A percentile compares a stretch with the other conserved stretches of the same genome.
Conservation (phyloP, 2,797 vertebrate genomes). For the Sciurus vulgaris region DNA sequence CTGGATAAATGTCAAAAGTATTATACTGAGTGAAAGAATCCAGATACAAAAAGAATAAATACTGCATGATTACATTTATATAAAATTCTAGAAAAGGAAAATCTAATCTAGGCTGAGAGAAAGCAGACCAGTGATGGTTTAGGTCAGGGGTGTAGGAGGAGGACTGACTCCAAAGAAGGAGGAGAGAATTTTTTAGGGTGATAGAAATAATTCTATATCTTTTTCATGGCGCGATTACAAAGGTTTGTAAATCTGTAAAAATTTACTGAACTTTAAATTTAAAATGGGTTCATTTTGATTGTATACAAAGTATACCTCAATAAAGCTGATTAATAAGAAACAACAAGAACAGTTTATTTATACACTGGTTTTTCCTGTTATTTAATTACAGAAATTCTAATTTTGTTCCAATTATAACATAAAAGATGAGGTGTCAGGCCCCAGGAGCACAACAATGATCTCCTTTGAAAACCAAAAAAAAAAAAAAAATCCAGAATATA, state of each 20-base stretch:
- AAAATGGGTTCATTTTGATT: background rate
- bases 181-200: background rate
- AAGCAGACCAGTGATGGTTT: background rate
- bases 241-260: conserved; percentile 33
- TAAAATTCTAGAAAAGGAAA: background rate
- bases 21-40: background rate
- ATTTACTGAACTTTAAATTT: background rate
- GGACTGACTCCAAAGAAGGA: background rate
- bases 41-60: background rate
- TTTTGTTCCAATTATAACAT: background rate
- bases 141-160: background rate
- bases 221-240: background rate
- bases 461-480: background rate
- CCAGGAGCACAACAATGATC: background rate
- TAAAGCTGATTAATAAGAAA: background rate
- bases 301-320: background rate
- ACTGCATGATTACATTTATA: background rate
- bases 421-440: background rate
- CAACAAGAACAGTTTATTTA: conserved; percentile 4
- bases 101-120: background rate
- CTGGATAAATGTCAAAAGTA: background rate
- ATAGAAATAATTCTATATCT: background rate
- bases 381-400: background rate
- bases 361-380: background rate
- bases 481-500: background rate